Base-by-base conservation (phyloP, 2,888 invertebrate species). In the Leptopterna dolabrata region DNA sequence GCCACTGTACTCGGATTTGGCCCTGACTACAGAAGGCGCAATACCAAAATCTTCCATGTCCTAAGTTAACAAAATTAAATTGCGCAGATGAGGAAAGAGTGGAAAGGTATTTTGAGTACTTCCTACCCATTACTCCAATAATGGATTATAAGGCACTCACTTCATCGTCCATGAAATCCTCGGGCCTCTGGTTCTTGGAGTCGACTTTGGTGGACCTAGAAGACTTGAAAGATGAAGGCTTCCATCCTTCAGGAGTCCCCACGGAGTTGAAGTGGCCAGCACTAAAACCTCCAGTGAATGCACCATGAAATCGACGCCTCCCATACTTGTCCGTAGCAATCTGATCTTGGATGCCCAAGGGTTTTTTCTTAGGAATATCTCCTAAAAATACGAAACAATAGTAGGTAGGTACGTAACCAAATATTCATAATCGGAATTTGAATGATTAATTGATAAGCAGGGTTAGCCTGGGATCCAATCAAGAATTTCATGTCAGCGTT, bases 81-180 rank as follows among this genome's bases (percentile, higher is more conserved):
- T 71, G 19, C 13, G 16, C 19, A 4, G 51, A 9, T 24, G 73
- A 16, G n/a, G 55, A 73, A n/a, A 70, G 30, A 73, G 70, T 41
- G 14, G 16, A 9, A 13, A 13, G 13, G 13, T 43, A 13, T 13
- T 9, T 9, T 13, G 13, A 43, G 43, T 43, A 43, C 43, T 13
- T 13, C 7, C 36, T 36, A 7, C 36, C 36, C 36, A 7, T 36
- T 2, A 7, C 36, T 36, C 36, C 36, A 36, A 36, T 36, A 4
- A 36, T 36, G 36, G 36, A 4, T 36, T 7, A 36, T 36, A 7
- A 27, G 45, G 29, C 0, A 2, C 51, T 86, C 90, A 94, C 94
- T 92, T 99, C 99, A 14, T 97, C 97, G 92, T 99, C 99, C 99
- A 99, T 99, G 91, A 96, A 99, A 92, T 99, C 98, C 92, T 97